Percentiles rank a stretch among this genome's conserved stretches.
Conservation (phyloP, 1,140 invertebrate species). For the Marisa cornuarietis region DNA sequence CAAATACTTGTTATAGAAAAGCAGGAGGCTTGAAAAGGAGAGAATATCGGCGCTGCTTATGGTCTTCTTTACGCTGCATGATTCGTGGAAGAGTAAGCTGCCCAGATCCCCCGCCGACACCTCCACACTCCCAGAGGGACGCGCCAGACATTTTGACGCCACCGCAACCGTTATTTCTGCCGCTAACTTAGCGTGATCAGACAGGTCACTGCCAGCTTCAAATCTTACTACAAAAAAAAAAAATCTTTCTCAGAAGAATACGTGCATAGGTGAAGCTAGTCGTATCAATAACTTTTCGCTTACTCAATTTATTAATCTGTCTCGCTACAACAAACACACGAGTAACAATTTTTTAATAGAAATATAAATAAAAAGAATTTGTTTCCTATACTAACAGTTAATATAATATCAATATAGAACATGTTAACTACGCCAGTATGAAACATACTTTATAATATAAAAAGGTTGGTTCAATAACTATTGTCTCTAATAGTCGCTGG, state of each 20-base stretch:
- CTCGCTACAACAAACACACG: not conserved
- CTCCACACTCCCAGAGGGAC: not conserved
- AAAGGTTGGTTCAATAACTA: no score
- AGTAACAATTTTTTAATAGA: not conserved
- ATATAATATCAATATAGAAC: no score
- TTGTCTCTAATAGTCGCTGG: no score
- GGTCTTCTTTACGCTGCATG: not conserved
- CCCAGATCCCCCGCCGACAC: not conserved
- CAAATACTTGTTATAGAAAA: not conserved
- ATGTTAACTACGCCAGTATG: no score
- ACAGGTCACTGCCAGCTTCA: not conserved
- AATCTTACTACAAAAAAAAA: not conserved
- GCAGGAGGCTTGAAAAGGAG: not conserved
- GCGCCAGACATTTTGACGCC: not conserved
- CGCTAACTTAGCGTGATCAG: not conserved
- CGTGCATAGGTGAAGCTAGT: not conserved
- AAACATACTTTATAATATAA: no score
- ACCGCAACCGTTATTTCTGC: not conserved
- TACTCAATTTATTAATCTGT: not conserved
- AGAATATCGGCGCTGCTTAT: not conserved
- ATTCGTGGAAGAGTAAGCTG: slow-evolving; percentile 16
- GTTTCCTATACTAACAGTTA: not conserved
- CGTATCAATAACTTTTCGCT: not conserved
- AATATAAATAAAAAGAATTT: not conserved
- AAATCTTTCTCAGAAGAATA: not conserved